These are phyloP conservation scores for Pholis gunnellus DNA, from an alignment of 2,113 vertebrate species.

Conservation along the genomic window DNA sequence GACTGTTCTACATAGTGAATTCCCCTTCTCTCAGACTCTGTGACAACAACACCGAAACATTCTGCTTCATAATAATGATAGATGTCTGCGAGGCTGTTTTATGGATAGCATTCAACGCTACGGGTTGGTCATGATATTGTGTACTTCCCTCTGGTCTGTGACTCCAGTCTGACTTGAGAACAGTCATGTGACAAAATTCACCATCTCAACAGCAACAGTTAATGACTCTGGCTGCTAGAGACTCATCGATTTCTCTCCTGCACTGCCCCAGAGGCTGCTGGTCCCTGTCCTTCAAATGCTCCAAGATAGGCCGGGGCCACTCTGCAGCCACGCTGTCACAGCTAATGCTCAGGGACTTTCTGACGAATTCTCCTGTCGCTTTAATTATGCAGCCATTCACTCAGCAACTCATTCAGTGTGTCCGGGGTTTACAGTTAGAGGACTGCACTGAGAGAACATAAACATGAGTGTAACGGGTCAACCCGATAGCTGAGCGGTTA, in stretches of 20 bases:
- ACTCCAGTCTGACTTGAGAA: conserved; percentile 11
- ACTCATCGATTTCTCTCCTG: conserved; percentile 43
- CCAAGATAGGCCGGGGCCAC: conserved; percentile 22
- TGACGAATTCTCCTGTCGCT: conserved; percentile 56
- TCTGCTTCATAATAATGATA: not conserved
- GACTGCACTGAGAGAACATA: not conserved
- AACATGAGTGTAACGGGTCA: not conserved
- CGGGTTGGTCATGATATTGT: not conserved
- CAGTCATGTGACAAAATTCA: conserved; percentile 16
- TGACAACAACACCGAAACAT: not conserved
- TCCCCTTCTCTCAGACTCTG: not conserved
- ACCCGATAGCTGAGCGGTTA: not conserved
- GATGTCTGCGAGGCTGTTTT: not conserved
- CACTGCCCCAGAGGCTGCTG: conserved; percentile 51
- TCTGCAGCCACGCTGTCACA: conserved; percentile 58
- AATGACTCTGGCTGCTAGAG: conserved; percentile 49
- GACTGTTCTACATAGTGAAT: not conserved
- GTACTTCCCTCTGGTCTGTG: conserved; percentile 6
- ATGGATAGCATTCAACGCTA: not conserved
- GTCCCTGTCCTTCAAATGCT: conserved; percentile 62
- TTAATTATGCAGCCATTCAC: conserved; percentile 69
- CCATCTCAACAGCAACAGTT: conserved; percentile 18
- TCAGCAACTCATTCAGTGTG: conserved; percentile 30
- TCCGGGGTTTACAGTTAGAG: conserved; percentile 11
- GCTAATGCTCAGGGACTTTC: conserved; percentile 33